Evolutionary conservation across 2,113 vertebrate species (phyloP).

Genomic region (Nothoprocta perdicaria): DNA sequence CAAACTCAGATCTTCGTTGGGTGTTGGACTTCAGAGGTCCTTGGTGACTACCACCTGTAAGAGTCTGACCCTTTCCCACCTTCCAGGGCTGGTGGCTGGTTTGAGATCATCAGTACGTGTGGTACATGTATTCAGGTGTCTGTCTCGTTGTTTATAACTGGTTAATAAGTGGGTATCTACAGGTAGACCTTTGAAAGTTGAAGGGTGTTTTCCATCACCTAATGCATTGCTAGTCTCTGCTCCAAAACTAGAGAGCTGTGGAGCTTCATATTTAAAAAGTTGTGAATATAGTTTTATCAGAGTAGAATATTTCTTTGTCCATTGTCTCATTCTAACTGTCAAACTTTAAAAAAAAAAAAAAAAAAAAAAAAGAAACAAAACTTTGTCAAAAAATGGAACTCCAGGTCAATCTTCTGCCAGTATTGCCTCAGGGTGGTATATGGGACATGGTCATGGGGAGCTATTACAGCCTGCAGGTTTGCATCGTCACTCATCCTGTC

Average conservation of each 20-base stretch:
- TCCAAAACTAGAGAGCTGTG: background rate
- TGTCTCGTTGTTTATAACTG: background rate
- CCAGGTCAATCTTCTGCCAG: background rate
- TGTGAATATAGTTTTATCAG: background rate
- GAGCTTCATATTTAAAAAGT: background rate
- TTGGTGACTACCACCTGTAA: background rate
- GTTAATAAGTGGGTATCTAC: background rate
- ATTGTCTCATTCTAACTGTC: background rate
- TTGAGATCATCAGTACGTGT: background rate
- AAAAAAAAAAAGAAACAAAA: too few relatives aligned
- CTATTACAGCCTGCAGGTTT: background rate
- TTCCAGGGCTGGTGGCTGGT: background rate
- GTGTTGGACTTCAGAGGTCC: background rate
- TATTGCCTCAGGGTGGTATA: background rate
- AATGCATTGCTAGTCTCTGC: background rate
- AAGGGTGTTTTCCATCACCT: background rate
- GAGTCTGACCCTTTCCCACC: background rate
- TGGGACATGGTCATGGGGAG: rapidly evolving
- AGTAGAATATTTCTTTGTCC: background rate
- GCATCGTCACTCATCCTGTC: background rate
- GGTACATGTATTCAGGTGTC: background rate
- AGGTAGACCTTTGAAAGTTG: background rate
- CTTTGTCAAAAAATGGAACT: background rate
- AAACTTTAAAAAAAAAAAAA: too few relatives aligned
- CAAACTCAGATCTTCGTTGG: background rate